phyloP scores from a whole-genome alignment of 2,797 vertebrate genomes.

The Orientallactaga sibirica region DNA sequence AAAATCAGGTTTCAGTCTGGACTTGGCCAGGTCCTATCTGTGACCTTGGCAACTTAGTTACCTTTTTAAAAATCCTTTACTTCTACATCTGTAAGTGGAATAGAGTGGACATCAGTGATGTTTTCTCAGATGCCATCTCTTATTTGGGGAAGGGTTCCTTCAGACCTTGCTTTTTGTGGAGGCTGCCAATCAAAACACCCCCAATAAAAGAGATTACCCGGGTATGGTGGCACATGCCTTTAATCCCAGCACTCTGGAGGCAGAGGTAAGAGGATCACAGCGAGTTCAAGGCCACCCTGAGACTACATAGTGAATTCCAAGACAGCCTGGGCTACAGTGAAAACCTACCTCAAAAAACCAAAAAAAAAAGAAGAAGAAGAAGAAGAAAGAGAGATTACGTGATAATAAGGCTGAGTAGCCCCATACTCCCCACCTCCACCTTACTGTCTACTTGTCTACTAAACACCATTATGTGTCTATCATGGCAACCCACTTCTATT shows the following conservation, averaged over 20 bases:
- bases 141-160: conserved; percentile 26
- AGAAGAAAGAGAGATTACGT: background rate
- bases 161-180: background rate
- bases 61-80: background rate
- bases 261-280: too few species aligned
- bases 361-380: too few species aligned
- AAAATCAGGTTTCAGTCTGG: conserved; percentile 17
- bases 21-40: background rate
- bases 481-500: background rate
- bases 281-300: too few species aligned
- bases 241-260: too few species aligned
- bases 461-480: background rate
- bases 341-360: too few species aligned
- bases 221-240: too few species aligned
- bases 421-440: too few species aligned
- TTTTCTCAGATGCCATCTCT: conserved; percentile 13
- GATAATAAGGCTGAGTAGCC: background rate
- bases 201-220: background rate
- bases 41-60: background rate
- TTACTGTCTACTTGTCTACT: background rate
- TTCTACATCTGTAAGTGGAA: conserved; percentile 29
- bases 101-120: background rate
- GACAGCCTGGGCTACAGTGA: too few species aligned
- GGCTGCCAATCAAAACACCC: background rate
- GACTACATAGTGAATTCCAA: too few species aligned